Conservation (phyloP, 1,140 invertebrate species). For the Drosophila erecta region DNA sequence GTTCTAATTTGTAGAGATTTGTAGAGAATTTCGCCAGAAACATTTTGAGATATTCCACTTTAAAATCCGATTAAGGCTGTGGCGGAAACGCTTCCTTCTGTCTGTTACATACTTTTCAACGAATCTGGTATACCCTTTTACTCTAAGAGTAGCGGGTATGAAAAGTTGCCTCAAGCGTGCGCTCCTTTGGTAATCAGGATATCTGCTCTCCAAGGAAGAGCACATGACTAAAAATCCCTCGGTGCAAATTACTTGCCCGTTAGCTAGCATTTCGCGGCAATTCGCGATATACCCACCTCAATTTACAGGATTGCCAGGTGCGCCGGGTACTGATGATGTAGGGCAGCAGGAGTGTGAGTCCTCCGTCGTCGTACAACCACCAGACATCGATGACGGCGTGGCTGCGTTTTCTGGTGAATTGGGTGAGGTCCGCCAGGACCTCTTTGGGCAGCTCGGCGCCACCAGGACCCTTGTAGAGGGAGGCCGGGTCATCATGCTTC, state of each 20-base stretch:
- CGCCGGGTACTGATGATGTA: constrained; percentile 95
- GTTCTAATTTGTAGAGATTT: too few species aligned
- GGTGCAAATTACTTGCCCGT: constrained; percentile 5
- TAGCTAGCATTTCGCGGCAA: constrained; percentile 7
- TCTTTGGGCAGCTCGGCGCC: constrained; percentile 87
- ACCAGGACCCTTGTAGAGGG: constrained; percentile 85
- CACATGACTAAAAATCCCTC: not conserved
- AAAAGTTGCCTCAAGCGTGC: not conserved
- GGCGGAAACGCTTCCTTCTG: too few species aligned
- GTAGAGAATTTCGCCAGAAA: too few species aligned
- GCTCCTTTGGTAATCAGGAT: constrained; percentile 5
- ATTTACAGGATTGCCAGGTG: constrained; percentile 94
- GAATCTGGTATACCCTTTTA: too few species aligned
- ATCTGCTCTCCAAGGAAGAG: not conserved
- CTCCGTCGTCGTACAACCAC: constrained; percentile 99
- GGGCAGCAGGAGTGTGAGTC: constrained; percentile 92
- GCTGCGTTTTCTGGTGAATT: constrained; percentile 91
- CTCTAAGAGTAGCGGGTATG: too few species aligned
- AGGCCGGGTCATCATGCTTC: constrained; percentile 78
- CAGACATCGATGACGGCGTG: constrained; percentile 96
- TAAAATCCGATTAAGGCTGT: too few species aligned
- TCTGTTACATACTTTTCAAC: too few species aligned
- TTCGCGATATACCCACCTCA: constrained; percentile 86
- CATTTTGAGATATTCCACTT: too few species aligned
- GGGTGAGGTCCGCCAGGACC: constrained; percentile 88